Percentiles rank a stretch among this genome's conserved stretches.
These are phyloP conservation scores for Drosophila nikananu DNA, from an alignment of 1,140 invertebrate species.

Conservation along the genomic window DNA sequence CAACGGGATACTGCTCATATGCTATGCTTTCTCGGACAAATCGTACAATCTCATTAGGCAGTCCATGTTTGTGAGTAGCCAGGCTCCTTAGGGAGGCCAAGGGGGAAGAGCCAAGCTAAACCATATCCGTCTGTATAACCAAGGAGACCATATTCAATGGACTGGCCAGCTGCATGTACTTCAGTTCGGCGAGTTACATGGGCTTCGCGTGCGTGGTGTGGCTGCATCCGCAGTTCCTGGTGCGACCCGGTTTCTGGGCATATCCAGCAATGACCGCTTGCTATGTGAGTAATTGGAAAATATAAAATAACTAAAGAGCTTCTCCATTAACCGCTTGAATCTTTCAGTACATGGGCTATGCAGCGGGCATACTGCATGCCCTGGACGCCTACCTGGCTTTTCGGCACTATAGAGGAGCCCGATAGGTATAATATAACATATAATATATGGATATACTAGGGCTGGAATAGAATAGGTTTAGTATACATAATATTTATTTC, in stretches of 20 bases:
- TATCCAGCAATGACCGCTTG: conserved; percentile 94
- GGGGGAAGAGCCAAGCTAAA: not conserved
- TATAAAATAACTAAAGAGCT: no score
- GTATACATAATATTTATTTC: conserved; percentile 17
- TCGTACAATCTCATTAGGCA: conserved; percentile 90
- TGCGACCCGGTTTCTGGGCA: conserved; percentile 87
- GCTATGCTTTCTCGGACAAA: conserved; percentile 91
- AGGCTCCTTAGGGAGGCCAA: not conserved
- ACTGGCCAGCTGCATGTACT: conserved; percentile 90
- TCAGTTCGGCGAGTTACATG: conserved; percentile 91
- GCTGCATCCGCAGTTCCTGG: conserved; percentile 88
- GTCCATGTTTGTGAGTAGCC: conserved; percentile 91
- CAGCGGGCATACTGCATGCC: conserved; percentile 90
- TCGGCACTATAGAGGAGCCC: conserved; percentile 87
- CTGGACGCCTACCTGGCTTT: conserved; percentile 91
- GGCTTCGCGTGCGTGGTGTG: conserved; percentile 91
- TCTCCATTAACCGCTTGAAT: not conserved
- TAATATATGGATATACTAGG: not conserved
- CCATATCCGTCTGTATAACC: not conserved
- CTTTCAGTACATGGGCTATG: conserved; percentile 89
- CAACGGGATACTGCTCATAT: conserved; percentile 89
- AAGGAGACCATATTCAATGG: conserved; percentile 92
- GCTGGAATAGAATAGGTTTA: not conserved
- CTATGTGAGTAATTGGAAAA: conserved; percentile 89
- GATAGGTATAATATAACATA: no score